Base-by-base conservation (phyloP, 2,888 invertebrate species). In the Cheilosia scutellata region DNA sequence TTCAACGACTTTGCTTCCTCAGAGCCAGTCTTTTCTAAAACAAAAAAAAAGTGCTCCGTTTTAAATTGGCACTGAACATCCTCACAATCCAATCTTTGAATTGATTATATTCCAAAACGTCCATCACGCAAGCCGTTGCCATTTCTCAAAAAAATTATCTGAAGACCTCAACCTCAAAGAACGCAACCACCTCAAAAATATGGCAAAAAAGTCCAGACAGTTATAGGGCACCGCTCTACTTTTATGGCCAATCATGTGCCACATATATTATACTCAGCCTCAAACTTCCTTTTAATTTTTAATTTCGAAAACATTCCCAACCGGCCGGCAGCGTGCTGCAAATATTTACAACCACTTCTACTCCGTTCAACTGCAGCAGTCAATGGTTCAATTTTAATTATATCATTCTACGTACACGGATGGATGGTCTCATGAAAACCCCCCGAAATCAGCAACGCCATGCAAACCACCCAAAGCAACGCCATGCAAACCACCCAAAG, bases 401-500 rank as follows among this genome's bases (percentile, higher is more conserved):
- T 47, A 40, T 29, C 16, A 7, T 53, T 53, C 16, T 53, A 44
- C 27, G 1, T n/a, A 27, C 51, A 53, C 40, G 27, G 40, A 40
- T 29, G 53, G 13, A 70, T 55, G 62, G 9, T 53, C 60, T 74
- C 66, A 66, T 60, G 66, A 72, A 65, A 65, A 33, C 57, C 44
- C 53, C 42, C 42, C 57, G 2, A 79, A 65, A 58, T 71, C 71
- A 71, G 66, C 60, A 57, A 25, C 55, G 49, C 33, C 44, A 49
- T 63, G 40, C 29, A 57, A 66, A 58, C 65, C 29, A 13, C 58
- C 76, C n/a, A 37, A 71, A 82, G 76, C n/a, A n/a, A 20, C 20
- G 20, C 20, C 44, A 49, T 63, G 40, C 29, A 57, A 66, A 58
- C 65, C 29, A 13, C 58, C 76, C n/a, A 37, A 71, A 82, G 76